phyloP scores from a whole-genome alignment of 2,113 vertebrate genomes.

The Dicerorhinus sumatrensis region DNA sequence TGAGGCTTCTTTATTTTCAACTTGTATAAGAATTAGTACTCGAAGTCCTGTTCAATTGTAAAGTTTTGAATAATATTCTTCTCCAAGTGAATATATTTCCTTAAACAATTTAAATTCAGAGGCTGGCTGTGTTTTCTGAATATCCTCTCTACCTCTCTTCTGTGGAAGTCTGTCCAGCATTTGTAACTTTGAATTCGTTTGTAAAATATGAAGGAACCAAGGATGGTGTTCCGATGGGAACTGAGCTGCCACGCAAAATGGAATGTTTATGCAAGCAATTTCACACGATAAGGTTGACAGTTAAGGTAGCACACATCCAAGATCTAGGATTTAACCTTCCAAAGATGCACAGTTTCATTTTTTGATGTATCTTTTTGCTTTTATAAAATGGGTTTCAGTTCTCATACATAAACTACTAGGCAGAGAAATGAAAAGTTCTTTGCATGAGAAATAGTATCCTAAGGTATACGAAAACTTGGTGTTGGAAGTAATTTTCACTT shows the following conservation, averaged over 20 bases:
- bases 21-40: background rate
- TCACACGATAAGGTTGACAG: background rate
- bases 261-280: constrained; percentile 28
- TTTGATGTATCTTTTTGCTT: constrained; percentile 66
- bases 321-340: constrained; percentile 44
- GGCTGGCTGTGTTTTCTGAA: background rate
- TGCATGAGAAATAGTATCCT: constrained; percentile 69
- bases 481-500: constrained; percentile 71
- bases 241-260: background rate
- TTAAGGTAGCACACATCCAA: background rate
- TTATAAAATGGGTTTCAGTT: constrained; percentile 64
- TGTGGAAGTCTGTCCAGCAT: background rate
- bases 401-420: constrained; percentile 66
- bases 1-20: constrained; percentile 39
- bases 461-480: constrained; percentile 61
- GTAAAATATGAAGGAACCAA: background rate
- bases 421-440: constrained; percentile 76
- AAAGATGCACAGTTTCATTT: constrained; percentile 48
- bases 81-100: background rate
- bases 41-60: background rate
- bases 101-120: background rate
- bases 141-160: background rate
- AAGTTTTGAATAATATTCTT: constrained; percentile 45
- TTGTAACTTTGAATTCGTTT: background rate
- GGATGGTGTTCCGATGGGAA: background rate